Evolutionary conservation across 2,888 invertebrate species (phyloP).

Genomic region (Nymphalis c-album): DNA sequence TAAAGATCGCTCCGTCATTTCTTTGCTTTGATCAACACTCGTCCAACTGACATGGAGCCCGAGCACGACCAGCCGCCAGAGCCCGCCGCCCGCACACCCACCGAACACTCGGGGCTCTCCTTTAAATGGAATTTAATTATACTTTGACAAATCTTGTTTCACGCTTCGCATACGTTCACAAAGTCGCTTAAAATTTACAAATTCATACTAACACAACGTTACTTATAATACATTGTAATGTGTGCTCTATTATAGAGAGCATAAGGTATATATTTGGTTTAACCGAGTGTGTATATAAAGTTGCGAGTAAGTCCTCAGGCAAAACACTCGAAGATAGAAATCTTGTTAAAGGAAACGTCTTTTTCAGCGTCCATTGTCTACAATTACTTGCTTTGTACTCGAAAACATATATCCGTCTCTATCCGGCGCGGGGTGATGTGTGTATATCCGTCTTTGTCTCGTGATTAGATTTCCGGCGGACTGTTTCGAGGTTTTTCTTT

Average conservation of each 20-base stretch:
- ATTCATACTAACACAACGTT: conserved; percentile 27
- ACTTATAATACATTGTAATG: conserved; percentile 24
- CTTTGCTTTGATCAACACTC: conserved; percentile 36
- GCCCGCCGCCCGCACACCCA: neutral
- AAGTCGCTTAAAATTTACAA: conserved; percentile 65
- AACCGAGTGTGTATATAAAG: conserved; percentile 35
- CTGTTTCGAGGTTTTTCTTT: conserved; percentile 54
- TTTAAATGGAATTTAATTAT: conserved; percentile 58
- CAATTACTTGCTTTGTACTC: conserved; percentile 73
- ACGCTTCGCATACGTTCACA: conserved; percentile 73
- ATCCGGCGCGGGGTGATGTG: conserved; percentile 35
- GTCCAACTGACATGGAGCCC: conserved; percentile 34
- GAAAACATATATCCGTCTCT: conserved; percentile 46
- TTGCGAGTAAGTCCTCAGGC: conserved; percentile 61
- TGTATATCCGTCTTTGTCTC: conserved; percentile 43
- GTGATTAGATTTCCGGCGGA: conserved; percentile 63
- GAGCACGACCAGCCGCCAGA: conserved; percentile 25
- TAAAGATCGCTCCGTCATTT: conserved; percentile 24
- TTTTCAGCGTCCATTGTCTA: conserved; percentile 80
- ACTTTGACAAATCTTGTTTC: conserved; percentile 78
- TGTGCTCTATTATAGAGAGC: neutral
- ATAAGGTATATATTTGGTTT: conserved; percentile 36
- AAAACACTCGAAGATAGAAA: conserved; percentile 75
- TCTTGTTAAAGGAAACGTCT: conserved; percentile 80
- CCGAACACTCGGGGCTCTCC: conserved; percentile 43